phyloP scores from a whole-genome alignment of 2,888 invertebrate genomes.

The Ormyrus pomaceus region DNA sequence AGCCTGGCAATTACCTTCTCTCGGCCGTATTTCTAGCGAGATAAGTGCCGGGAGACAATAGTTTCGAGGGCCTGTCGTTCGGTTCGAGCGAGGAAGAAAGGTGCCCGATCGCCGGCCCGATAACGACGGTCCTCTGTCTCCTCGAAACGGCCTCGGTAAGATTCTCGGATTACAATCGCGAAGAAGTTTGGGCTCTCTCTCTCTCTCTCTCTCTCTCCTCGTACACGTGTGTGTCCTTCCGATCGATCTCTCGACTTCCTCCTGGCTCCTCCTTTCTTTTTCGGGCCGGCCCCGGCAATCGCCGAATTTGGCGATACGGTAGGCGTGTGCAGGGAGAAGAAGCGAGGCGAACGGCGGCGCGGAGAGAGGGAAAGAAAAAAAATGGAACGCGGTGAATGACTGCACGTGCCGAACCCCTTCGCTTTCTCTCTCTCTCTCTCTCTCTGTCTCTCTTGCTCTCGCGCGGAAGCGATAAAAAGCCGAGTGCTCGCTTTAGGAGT shows the following conservation, averaged over 20 bases:
- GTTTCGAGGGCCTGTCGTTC: background rate
- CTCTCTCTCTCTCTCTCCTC: background rate
- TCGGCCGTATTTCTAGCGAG: constrained; percentile 13
- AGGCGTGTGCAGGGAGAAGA: constrained; percentile 11
- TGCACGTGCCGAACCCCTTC: constrained; percentile 48
- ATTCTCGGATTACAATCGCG: constrained; percentile 50
- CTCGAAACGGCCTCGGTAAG: constrained; percentile 40
- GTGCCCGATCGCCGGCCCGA: constrained; percentile 39
- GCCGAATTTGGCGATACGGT: constrained; percentile 53
- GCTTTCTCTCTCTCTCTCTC: too few relatives aligned
- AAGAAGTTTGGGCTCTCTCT: background rate
- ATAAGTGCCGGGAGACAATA: constrained; percentile 31
- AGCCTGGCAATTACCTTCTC: constrained; percentile 11
- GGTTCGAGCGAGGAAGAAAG: constrained; percentile 22
- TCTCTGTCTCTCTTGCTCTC: background rate
- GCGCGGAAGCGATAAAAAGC: constrained; percentile 48
- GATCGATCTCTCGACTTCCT: constrained; percentile 30
- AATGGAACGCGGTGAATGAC: constrained; percentile 50
- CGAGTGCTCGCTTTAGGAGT: background rate
- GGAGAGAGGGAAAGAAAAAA: constrained; percentile 10
- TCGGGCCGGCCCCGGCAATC: constrained; percentile 25
- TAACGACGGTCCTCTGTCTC: constrained; percentile 36
- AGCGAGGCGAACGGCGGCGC: background rate
- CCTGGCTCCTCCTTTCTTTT: background rate
- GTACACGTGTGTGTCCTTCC: constrained; percentile 14